Percentiles rank a stretch among this genome's conserved stretches.
These are phyloP conservation scores for Anomalospiza imberbis DNA, from an alignment of 2,797 vertebrate species.

Conservation along the genomic window DNA sequence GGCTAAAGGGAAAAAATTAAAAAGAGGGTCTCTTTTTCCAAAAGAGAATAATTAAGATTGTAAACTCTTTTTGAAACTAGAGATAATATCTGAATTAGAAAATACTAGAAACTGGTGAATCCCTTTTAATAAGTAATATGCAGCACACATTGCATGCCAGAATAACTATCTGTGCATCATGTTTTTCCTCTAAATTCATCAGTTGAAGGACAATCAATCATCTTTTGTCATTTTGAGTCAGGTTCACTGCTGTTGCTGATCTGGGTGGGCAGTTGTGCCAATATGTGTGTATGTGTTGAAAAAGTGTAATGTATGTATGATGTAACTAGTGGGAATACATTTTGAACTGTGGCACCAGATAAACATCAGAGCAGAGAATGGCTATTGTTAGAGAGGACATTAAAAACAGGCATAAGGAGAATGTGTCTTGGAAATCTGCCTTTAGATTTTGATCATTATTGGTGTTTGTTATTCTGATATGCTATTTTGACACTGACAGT, in stretches of 20 bases:
- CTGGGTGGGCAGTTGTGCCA: not conserved
- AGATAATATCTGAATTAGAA: not conserved
- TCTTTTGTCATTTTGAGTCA: not conserved
- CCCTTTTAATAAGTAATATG: not conserved
- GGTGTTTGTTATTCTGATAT: not conserved
- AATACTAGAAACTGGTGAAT: not conserved
- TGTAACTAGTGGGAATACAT: not conserved
- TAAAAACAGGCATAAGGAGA: not conserved
- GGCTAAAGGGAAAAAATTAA: not conserved
- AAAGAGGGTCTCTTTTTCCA: not conserved
- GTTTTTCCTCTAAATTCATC: not conserved
- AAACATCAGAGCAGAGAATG: not conserved
- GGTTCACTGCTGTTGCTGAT: not conserved
- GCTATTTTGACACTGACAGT: not conserved
- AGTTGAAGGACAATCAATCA: not conserved
- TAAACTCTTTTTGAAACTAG: not conserved
- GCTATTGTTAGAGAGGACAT: not conserved
- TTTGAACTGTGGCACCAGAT: not conserved
- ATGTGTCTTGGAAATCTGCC: not conserved
- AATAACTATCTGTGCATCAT: not conserved
- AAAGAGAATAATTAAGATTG: not conserved
- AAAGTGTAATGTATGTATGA: not conserved
- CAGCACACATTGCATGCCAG: fast-evolving
- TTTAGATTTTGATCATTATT: not conserved
- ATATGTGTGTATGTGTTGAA: not conserved